Conservation (phyloP, 2,888 invertebrate species). For the Dicycla oo region DNA sequence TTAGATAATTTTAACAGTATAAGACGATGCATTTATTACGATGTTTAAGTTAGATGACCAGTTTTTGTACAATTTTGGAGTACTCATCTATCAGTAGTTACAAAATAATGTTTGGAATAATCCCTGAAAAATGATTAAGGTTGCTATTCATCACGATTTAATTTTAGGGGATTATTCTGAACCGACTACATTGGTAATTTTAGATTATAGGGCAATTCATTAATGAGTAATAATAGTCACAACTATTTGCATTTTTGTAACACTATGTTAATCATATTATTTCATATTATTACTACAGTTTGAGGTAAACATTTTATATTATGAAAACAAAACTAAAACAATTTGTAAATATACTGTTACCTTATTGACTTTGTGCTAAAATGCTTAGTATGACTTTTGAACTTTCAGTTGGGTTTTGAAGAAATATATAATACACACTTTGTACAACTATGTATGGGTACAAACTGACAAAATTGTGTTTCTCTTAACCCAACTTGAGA, state of each 20-base stretch:
- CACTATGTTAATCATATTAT: constrained; percentile 57
- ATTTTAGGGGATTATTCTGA: constrained; percentile 88
- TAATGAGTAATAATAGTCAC: constrained; percentile 59
- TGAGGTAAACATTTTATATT: constrained; percentile 44
- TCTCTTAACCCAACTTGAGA: constrained; percentile 90
- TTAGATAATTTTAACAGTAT: constrained; percentile 66
- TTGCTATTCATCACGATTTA: constrained; percentile 45
- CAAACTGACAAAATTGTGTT: constrained; percentile 70
- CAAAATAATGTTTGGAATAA: constrained; percentile 83
- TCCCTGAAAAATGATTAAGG: constrained; percentile 78
- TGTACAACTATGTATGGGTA: constrained; percentile 43
- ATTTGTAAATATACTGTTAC: constrained; percentile 84
- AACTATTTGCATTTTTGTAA: constrained; percentile 61
- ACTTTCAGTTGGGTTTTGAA: constrained; percentile 90
- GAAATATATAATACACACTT: constrained; percentile 74
- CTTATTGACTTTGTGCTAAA: constrained; percentile 71
- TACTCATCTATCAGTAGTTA: constrained; percentile 72
- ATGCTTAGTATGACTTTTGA: constrained; percentile 79
- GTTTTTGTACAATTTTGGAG: constrained; percentile 81
- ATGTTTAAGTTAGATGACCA: constrained; percentile 68
- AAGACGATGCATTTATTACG: constrained; percentile 82
- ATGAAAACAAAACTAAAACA: constrained; percentile 56
- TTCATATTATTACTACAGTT: constrained; percentile 51
- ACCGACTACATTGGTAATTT: constrained; percentile 63
- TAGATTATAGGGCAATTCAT: constrained; percentile 56